Evolutionary conservation across 2,888 invertebrate genomes (phyloP).

Genomic region (Catocala sponsa): DNA sequence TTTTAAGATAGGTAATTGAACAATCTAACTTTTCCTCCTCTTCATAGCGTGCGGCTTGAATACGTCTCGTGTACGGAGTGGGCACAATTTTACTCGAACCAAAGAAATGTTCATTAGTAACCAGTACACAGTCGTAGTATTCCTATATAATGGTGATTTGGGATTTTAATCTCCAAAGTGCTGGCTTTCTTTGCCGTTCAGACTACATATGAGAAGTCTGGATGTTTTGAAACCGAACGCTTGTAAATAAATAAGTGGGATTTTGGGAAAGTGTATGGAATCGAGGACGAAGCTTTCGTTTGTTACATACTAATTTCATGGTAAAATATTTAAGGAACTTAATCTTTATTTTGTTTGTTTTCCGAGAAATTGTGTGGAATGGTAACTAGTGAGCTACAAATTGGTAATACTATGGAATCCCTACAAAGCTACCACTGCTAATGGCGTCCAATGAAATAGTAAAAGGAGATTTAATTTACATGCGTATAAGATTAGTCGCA

Average conservation of each 20-base stretch:
- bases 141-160: conserved; percentile 36
- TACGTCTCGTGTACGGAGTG: conserved; percentile 15
- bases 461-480: no score
- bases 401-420: no score
- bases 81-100: conserved; percentile 31
- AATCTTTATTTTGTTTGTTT: no score
- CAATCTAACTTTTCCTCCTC: no score
- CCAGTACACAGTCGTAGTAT: conserved; percentile 20
- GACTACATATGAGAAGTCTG: conserved; percentile 14
- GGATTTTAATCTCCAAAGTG: conserved; percentile 50
- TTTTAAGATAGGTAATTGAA: no score
- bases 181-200: conserved; percentile 17
- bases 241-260: conserved; percentile 20
- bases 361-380: no score
- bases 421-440: no score
- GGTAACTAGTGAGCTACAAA: no score
- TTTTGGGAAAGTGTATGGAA: neutral
- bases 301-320: no score
- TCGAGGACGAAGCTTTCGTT: neutral
- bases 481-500: no score
- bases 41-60: conserved; percentile 7
- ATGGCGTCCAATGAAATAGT: no score
- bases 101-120: conserved; percentile 47
- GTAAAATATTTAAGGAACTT: no score
- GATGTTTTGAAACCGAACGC: conserved; percentile 9